A percentile compares a stretch with the other conserved stretches of the same genome.
Evolutionary conservation across 2,113 vertebrate genomes (phyloP).

Genomic region (Hippocampus mohnikei): DNA sequence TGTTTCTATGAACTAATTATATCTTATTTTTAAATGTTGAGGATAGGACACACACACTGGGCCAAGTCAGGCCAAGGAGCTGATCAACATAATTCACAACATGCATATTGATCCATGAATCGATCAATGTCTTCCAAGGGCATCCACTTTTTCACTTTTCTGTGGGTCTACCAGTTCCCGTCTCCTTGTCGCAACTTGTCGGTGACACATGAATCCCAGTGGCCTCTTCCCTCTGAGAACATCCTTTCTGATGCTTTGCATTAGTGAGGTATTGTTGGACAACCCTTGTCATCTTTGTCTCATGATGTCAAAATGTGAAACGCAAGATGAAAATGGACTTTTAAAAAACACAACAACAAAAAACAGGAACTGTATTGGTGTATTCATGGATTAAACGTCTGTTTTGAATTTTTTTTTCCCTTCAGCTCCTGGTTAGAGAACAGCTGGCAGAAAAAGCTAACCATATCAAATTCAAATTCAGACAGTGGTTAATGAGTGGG

Average conservation of each 20-base stretch:
- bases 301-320: background rate
- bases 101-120: background rate
- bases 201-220: background rate
- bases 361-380: background rate
- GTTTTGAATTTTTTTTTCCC: background rate
- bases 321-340: background rate
- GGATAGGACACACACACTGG: background rate
- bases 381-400: background rate
- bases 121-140: background rate
- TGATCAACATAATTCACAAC: background rate
- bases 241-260: background rate
- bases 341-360: no score
- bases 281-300: background rate
- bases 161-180: no score
- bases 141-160: background rate
- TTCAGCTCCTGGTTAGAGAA: background rate
- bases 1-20: background rate
- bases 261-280: background rate
- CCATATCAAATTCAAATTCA: constrained; percentile 21
- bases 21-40: background rate
- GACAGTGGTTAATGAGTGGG: constrained; percentile 40
- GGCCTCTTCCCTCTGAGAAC: background rate
- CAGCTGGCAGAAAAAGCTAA: background rate
- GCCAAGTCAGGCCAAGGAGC: background rate
- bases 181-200: no score